phyloP scores from a whole-genome alignment of 2,797 vertebrate species.

The Tympanoctomys barrerae region DNA sequence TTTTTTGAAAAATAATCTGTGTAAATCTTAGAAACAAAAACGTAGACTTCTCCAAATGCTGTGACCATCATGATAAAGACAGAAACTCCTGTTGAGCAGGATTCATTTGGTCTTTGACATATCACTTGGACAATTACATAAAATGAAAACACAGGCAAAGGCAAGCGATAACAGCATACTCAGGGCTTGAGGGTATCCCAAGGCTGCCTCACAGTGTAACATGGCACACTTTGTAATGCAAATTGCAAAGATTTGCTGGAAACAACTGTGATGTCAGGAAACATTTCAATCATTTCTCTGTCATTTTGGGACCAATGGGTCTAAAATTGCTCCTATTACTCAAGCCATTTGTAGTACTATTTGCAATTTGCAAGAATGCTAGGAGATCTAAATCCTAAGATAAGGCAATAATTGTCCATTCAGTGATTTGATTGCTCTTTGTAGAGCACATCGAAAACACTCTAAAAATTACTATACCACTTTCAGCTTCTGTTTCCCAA shows the following conservation, averaged over 20 bases:
- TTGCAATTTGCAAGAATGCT: constrained; percentile 15
- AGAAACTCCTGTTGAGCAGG: background rate
- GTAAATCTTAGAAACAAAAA: background rate
- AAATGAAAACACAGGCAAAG: background rate
- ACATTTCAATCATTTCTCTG: background rate
- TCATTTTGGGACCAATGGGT: background rate
- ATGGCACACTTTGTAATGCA: background rate
- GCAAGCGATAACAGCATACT: background rate
- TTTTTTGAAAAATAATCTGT: background rate
- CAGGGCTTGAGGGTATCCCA: background rate
- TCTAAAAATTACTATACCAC: background rate
- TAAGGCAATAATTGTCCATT: constrained; percentile 16
- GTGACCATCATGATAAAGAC: background rate
- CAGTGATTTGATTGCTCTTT: constrained; percentile 31
- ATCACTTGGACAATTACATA: background rate
- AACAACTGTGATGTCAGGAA: constrained; percentile 37
- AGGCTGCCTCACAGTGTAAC: background rate
- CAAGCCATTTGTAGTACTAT: background rate
- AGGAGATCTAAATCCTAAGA: constrained; percentile 27
- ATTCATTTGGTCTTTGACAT: background rate
- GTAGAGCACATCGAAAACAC: background rate
- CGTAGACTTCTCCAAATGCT: background rate
- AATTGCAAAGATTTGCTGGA: background rate
- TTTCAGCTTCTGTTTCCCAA: background rate
- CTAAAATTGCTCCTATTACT: constrained; percentile 43